These are phyloP conservation scores for Yponomeuta malinellus DNA, from an alignment of 2,888 invertebrate genomes.

Conservation along the genomic window DNA sequence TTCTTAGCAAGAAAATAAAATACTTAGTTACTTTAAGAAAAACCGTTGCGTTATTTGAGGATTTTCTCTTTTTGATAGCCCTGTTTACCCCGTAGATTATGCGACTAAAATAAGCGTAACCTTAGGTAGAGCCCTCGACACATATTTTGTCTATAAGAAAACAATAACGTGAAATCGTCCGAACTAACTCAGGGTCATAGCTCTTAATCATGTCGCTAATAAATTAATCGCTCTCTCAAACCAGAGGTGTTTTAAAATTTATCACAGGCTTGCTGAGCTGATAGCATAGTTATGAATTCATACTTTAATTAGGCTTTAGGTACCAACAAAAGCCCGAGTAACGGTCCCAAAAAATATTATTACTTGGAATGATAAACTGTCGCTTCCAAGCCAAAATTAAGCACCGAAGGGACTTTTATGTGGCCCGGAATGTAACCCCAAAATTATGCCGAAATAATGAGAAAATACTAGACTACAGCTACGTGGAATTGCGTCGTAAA, in stretches of 20 bases:
- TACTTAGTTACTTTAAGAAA: neutral
- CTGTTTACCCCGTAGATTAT: neutral
- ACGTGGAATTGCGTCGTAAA: conserved; percentile 9
- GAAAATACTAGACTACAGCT: neutral
- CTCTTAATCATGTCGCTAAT: conserved; percentile 42
- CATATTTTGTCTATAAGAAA: conserved; percentile 65
- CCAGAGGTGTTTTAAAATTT: neutral
- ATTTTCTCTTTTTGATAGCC: neutral
- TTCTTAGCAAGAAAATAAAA: neutral
- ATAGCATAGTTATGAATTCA: neutral
- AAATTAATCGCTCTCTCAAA: conserved; percentile 41
- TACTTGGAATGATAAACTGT: neutral
- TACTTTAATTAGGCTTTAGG: neutral
- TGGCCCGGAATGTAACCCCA: neutral
- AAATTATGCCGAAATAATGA: neutral
- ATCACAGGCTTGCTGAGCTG: neutral
- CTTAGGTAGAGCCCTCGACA: conserved; percentile 71
- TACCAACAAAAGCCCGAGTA: neutral
- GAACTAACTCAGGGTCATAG: conserved; percentile 58
- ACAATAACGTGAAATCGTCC: conserved; percentile 71
- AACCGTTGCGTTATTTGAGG: neutral
- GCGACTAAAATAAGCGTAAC: conserved; percentile 32
- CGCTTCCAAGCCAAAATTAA: neutral
- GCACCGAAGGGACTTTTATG: neutral
- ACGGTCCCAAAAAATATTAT: neutral